phyloP scores from a whole-genome alignment of 2,888 invertebrate genomes.

The Rugalucina vietnamica region DNA sequence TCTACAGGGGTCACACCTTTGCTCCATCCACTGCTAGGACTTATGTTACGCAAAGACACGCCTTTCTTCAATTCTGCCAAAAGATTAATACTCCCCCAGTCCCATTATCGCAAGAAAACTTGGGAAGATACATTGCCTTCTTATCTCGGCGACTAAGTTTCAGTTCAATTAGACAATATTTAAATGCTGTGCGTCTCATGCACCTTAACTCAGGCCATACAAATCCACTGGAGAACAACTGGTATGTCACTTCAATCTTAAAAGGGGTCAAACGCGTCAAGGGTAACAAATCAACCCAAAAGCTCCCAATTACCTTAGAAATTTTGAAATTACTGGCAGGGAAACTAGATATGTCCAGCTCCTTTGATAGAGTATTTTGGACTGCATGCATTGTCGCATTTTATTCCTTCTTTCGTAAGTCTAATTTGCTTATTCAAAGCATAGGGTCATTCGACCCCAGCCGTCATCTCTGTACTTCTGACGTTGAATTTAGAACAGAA shows the following conservation, averaged over 20 bases:
- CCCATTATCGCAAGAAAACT: background rate
- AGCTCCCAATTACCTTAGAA: background rate
- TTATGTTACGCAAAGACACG: background rate
- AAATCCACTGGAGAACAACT: background rate
- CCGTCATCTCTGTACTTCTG: background rate
- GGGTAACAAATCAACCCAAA: background rate
- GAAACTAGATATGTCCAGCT: background rate
- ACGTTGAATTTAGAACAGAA: background rate
- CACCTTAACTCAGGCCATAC: background rate
- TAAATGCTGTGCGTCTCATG: background rate
- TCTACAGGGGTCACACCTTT: conserved; percentile 19
- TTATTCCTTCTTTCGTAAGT: background rate
- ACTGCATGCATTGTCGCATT: background rate
- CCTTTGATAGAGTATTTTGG: conserved; percentile 1
- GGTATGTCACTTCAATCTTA: background rate
- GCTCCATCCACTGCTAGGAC: conserved; percentile 36
- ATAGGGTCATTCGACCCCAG: background rate
- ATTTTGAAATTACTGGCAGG: background rate
- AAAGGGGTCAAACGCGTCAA: background rate
- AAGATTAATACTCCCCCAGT: background rate
- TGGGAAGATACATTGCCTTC: conserved; percentile 1
- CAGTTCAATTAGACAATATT: background rate
- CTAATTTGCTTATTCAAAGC: background rate
- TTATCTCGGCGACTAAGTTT: background rate
- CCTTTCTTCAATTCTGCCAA: background rate